Conservation (phyloP, 2,888 invertebrate genomes). For the Drosophila ustulata region DNA sequence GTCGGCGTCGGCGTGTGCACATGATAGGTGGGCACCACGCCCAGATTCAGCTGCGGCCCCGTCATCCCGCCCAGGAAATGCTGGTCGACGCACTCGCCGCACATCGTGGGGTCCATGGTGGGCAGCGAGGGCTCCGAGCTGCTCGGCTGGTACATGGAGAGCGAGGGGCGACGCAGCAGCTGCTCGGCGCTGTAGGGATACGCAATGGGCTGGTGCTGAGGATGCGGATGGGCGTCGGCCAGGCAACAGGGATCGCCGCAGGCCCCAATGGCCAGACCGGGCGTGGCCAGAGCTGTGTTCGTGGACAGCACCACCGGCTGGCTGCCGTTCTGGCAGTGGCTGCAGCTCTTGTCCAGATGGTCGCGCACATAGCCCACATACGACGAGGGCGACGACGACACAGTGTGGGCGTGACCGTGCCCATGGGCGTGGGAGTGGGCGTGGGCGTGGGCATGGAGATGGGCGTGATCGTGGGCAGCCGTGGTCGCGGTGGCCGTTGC, state of each 20-base stretch:
- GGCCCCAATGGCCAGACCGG: conserved; percentile 79
- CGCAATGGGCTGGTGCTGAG: conserved; percentile 81
- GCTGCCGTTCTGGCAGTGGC: conserved; percentile 83
- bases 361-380: conserved; percentile 83
- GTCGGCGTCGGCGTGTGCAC: conserved; percentile 83
- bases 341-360: conserved; percentile 82
- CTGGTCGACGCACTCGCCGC: conserved; percentile 84
- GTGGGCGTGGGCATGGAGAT: conserved; percentile 35
- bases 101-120: conserved; percentile 83
- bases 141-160: conserved; percentile 82
- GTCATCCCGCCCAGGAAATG: conserved; percentile 82
- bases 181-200: conserved; percentile 79
- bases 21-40: conserved; percentile 82
- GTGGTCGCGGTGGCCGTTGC: conserved; percentile 33
- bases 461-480: conserved; percentile 55
- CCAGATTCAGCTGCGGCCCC: conserved; percentile 79
- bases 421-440: conserved; percentile 63
- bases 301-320: conserved; percentile 82
- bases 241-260: conserved; percentile 81
- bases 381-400: conserved; percentile 82
- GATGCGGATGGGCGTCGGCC: conserved; percentile 82
- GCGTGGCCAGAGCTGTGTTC: conserved; percentile 75
- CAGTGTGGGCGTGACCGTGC: conserved; percentile 78
- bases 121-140: conserved; percentile 83
- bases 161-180: conserved; percentile 77